A percentile compares a stretch with the other conserved stretches of the same genome.
Evolutionary conservation across 1,140 invertebrate genomes (phyloP).

Genomic region (Drosophila biarmipes): DNA sequence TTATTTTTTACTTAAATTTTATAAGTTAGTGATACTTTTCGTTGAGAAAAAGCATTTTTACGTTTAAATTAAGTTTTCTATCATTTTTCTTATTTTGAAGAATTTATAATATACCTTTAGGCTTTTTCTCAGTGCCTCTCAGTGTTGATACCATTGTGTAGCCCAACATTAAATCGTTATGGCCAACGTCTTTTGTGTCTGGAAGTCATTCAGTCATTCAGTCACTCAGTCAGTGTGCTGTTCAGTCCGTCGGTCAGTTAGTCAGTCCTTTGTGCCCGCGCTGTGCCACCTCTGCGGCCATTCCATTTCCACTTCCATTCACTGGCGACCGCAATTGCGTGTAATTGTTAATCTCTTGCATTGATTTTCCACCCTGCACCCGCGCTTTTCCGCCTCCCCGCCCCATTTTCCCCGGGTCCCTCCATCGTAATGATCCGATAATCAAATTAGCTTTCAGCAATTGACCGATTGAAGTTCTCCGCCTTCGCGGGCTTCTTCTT

Average conservation of each 20-base stretch:
- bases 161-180: constrained; percentile 61
- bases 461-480: constrained; percentile 31
- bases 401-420: neutral
- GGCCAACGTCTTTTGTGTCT: constrained; percentile 36
- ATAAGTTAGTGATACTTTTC: too few relatives aligned
- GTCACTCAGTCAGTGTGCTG: constrained; percentile 3
- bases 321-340: constrained; percentile 60
- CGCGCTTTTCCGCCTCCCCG: neutral
- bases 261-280: neutral
- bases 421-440: constrained; percentile 40
- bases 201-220: constrained; percentile 14
- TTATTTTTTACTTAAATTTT: too few relatives aligned
- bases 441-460: constrained; percentile 62
- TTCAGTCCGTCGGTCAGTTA: neutral
- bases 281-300: neutral
- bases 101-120: neutral
- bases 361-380: constrained; percentile 58
- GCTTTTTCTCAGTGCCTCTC: neutral
- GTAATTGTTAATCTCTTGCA: constrained; percentile 77
- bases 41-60: too few relatives aligned
- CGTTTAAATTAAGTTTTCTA: too few relatives aligned
- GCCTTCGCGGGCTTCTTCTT: neutral
- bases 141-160: constrained; percentile 16
- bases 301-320: constrained; percentile 12
- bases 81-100: neutral